Evolutionary conservation across 2,113 vertebrate species (phyloP), one percentile per base, ranked within the genome.

Genomic region (Pogona vitticeps): DNA sequence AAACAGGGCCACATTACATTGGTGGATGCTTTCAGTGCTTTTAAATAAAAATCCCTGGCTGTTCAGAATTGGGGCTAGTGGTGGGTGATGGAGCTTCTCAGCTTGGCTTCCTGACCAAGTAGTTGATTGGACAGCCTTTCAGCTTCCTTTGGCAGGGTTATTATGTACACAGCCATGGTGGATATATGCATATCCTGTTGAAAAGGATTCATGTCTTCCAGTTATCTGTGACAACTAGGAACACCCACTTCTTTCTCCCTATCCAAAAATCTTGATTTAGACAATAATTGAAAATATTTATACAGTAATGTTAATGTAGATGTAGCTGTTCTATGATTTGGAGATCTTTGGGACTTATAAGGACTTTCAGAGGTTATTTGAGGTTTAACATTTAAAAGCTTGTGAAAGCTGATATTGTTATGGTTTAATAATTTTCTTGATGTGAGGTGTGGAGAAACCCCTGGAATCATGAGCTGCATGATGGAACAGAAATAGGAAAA

Each of bases 151-250:
- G 61, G 23, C 42, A 84, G 52, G 15, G 75, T 31, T 65, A 63
- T 52, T 21, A 4, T 63, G 68, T 20, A 20, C 4, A 20, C 14
- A 79, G n/a, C 46, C 52, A n/a, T 38, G 15, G 28, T 9, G 70
- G 46, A 38, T 72, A 36, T 79, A 12, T 61, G 17, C 4, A 23
- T 52, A 3, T 63, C 58, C 38, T 78, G 21, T 56, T 68, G 17
- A 46, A 72, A 38, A 33, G 17, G 31, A 68, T 56, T 46, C 31
- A 40, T 23, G 67, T 84, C 65, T 87, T 91, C 92, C 91, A 91
- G 65, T 77, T 87, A 63, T 82, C 82, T 80, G 85, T 6, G 61
- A 79, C 21, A 79, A 86, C 1, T 56, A 42, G 36, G 28, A 31
- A 36, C 67, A n/a, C 42, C 40, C 59, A 52, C 26, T 38, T 38